Conservation (phyloP, 2,888 invertebrate genomes). For the Drosophila monieri region DNA sequence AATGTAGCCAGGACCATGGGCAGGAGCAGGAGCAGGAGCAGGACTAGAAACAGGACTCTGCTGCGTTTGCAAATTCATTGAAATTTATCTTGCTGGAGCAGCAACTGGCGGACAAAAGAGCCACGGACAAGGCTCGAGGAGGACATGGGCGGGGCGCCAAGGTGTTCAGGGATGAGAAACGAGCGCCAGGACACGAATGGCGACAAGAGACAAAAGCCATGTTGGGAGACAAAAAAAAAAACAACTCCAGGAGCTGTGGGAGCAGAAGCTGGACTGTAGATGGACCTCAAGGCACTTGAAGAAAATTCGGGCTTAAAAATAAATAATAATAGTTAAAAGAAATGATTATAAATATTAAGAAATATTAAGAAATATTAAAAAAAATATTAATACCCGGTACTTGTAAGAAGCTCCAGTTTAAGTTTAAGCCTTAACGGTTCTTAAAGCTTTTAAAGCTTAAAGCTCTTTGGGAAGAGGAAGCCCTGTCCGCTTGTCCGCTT, state of each 20-base stretch:
- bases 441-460: no score
- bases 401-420: no score
- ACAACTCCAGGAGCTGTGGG: conserved; percentile 3
- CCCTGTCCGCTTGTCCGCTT: neutral
- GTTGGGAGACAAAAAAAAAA: conserved; percentile 18
- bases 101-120: conserved; percentile 51
- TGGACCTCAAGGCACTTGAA: conserved; percentile 13
- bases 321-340: no score
- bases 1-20: conserved; percentile 55
- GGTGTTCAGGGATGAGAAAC: conserved; percentile 14
- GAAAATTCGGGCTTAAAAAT: neutral
- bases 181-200: conserved; percentile 37
- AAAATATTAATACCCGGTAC: no score
- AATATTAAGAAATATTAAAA: no score
- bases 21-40: conserved; percentile 9
- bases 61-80: conserved; percentile 70
- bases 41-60: conserved; percentile 33
- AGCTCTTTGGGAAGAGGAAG: no score
- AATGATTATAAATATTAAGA: no score
- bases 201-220: conserved; percentile 45
- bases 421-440: no score
- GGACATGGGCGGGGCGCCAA: neutral
- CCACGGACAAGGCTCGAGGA: neutral
- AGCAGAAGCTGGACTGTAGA: neutral
- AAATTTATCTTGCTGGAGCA: conserved; percentile 69